phyloP scores from a whole-genome alignment of 2,888 invertebrate species.

The Muscina levida region DNA sequence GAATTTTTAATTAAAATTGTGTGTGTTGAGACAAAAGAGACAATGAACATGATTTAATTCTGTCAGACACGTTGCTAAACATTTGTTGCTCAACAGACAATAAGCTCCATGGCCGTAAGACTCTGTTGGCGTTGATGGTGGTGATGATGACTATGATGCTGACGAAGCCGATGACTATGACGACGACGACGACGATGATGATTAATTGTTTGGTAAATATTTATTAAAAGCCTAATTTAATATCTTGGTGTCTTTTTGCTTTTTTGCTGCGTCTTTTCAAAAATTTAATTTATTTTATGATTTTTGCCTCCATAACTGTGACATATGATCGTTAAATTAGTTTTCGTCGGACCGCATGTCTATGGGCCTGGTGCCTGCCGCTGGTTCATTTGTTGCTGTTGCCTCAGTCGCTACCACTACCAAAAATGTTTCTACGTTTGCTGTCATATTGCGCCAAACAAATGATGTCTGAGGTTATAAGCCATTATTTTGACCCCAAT shows the following conservation, averaged over 20 bases:
- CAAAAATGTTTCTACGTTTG: neutral
- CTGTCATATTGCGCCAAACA: constrained; percentile 13
- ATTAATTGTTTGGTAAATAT: constrained; percentile 52
- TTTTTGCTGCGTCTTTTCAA: neutral
- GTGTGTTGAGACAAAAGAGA: neutral
- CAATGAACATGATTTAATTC: constrained; percentile 2
- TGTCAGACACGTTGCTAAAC: constrained; percentile 19
- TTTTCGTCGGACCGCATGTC: neutral
- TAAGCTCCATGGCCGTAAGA: neutral
- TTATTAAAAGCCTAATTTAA: constrained; percentile 47
- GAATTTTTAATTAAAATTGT: constrained; percentile 29
- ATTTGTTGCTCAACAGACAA: constrained; percentile 25
- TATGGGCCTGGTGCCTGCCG: neutral
- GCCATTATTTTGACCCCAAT: constrained; percentile 60
- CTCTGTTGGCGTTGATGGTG: neutral
- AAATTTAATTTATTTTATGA: constrained; percentile 15
- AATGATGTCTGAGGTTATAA: constrained; percentile 49
- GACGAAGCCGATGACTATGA: neutral
- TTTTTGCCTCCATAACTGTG: constrained; percentile 19
- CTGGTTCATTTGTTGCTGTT: neutral
- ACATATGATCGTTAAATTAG: constrained; percentile 7
- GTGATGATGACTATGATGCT: neutral
- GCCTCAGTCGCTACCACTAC: constrained; percentile 1
- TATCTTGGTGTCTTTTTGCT: constrained; percentile 6
- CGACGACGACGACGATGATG: constrained; percentile 7